Evolutionary conservation across 2,113 vertebrate species (phyloP), one percentile per base, ranked within the genome.

Genomic region (Parotia lawesii): DNA sequence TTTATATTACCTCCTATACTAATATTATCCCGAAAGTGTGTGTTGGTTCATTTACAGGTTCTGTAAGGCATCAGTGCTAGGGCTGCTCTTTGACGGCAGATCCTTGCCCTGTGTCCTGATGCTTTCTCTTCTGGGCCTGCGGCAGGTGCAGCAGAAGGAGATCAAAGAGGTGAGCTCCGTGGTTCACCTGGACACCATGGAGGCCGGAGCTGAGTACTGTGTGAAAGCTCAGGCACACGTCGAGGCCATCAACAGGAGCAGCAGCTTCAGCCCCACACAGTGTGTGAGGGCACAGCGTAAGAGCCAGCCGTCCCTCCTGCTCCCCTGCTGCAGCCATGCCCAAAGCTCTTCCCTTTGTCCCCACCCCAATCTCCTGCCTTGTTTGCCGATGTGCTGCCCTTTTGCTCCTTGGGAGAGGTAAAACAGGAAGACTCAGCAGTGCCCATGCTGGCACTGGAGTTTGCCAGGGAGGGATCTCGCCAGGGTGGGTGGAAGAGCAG

Each of bases 211-310:
- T 27, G 77, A 92, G 2, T 98, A 98, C 20, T 98, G 98, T 66
- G 97, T 96, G 45, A 97, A 96, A 88, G 98, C 96, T 35, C 97
- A 91, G 96, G 61, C 97, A 0, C 77, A 96, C 0, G 97, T 97
- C 4, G 79, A 91, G 42, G 79, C 69, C 15, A 98, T 98, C 21
- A 89, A 81, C 90, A 97, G 95, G 74, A 89, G 86, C 89, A 98
- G 98, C 15, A 75, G 87, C 89, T 97, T 97, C 94, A 97, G 97
- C 88, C 91, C 71, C 57, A n/a, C 42, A 1, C 82, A 96, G 48
- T 98, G 98, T 2, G 81, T 98, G 66, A 89, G 85, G 47, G 94
- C 88, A 12, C 95, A 77, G 97, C 97, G 98, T 98, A 86, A 94
- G 48, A 67, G 16, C n/a, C 61, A 45, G 15, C 17, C 44, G 44